Conservation (phyloP, 2,888 invertebrate species). For the Acheta domesticus region DNA sequence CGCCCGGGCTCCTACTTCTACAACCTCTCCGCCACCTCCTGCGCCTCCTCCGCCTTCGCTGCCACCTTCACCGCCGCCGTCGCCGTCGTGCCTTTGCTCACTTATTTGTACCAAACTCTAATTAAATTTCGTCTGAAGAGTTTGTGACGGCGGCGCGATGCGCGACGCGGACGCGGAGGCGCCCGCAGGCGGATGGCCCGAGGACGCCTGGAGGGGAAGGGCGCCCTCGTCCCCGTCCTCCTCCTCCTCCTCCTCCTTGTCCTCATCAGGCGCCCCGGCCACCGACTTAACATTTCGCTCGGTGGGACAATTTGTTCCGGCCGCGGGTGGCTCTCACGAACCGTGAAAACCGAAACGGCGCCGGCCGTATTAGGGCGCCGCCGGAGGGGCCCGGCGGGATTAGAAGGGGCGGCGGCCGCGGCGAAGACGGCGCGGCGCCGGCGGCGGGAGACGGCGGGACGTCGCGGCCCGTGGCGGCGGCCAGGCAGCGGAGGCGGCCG, state of each 20-base stretch:
- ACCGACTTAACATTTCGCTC: constrained; percentile 23
- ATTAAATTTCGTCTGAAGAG: not conserved
- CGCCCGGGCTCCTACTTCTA: not conserved
- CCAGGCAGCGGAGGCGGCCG: not conserved
- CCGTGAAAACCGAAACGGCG: constrained; percentile 23
- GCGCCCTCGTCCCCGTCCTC: not conserved
- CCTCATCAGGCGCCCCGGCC: not conserved
- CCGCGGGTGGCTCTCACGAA: constrained; percentile 25
- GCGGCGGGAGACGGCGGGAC: not conserved
- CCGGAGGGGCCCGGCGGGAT: not conserved
- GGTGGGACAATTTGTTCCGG: constrained; percentile 20
- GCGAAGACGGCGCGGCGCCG: not conserved
- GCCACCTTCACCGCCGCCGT: not conserved
- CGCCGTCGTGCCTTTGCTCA: not conserved
- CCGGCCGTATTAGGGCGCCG: constrained; percentile 6
- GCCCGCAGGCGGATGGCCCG: not conserved
- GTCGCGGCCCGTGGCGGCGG: not conserved
- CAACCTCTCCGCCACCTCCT: not conserved
- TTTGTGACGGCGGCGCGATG: not conserved
- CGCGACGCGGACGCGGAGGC: not conserved
- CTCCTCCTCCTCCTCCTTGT: not conserved
- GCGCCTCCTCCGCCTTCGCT: not conserved
- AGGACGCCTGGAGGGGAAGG: not conserved
- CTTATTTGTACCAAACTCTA: constrained; percentile 4
- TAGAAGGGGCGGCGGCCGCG: not conserved